These are phyloP conservation scores for Aphaenogaster rudis DNA, from an alignment of 1,140 invertebrate genomes.

Conservation along the genomic window DNA sequence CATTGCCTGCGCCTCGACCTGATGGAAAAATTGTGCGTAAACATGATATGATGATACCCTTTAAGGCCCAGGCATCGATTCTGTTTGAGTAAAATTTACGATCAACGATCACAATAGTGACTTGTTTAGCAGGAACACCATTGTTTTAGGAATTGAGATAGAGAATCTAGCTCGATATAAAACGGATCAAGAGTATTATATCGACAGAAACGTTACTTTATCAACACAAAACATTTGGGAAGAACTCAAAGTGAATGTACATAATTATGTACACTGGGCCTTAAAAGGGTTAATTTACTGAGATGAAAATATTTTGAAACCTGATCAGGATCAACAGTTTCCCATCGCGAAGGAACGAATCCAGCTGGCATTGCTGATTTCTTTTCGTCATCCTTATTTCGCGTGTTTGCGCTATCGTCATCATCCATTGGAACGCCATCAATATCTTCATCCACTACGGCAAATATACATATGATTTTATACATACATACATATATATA, in stretches of 20 bases:
- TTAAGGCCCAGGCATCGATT: too few relatives aligned
- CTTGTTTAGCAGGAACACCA: too few relatives aligned
- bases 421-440: constrained; percentile 93
- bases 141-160: too few relatives aligned
- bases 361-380: constrained; percentile 87
- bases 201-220: too few relatives aligned
- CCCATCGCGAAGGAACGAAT: constrained; percentile 97
- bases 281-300: not conserved
- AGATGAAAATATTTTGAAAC: constrained; percentile 78
- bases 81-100: too few relatives aligned
- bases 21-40: constrained; percentile 24
- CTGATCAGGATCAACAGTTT: constrained; percentile 96
- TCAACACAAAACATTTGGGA: too few relatives aligned
- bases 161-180: too few relatives aligned
- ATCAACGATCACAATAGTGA: too few relatives aligned
- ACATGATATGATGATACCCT: not conserved
- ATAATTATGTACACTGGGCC: too few relatives aligned
- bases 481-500: not conserved
- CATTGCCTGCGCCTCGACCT: constrained; percentile 94
- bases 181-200: too few relatives aligned
- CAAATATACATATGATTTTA: not conserved
- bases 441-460: constrained; percentile 93
- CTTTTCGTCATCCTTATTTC: constrained; percentile 82
- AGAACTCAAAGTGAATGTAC: too few relatives aligned
- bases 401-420: constrained; percentile 80